Conservation (phyloP, 2,888 invertebrate genomes). For the Spilosoma lubricipeda region DNA sequence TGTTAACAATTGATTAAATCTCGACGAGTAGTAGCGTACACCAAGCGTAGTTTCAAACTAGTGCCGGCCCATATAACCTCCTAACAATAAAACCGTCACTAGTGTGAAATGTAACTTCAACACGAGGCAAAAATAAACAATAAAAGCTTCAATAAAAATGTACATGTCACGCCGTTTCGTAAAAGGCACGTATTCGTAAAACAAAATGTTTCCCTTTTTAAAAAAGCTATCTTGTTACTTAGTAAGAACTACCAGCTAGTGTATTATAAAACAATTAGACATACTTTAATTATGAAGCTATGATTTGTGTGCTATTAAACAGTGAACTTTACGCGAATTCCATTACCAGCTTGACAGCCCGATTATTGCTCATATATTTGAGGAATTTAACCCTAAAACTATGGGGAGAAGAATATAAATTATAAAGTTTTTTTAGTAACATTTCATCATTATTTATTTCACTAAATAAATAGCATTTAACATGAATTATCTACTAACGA, state of each 20-base stretch:
- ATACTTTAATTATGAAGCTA: conserved; percentile 66
- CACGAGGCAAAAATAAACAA: conserved; percentile 62
- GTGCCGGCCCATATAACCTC: conserved; percentile 25
- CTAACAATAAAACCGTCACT: conserved; percentile 30
- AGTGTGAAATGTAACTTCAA: conserved; percentile 49
- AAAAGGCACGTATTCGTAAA: conserved; percentile 80
- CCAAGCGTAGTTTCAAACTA: conserved; percentile 41
- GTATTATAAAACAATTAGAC: conserved; percentile 64
- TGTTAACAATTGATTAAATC: conserved; percentile 44
- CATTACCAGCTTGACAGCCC: conserved; percentile 46
- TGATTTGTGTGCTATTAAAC: conserved; percentile 68
- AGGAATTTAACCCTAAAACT: conserved; percentile 49
- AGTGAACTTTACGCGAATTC: conserved; percentile 46
- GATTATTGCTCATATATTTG: conserved; percentile 52
- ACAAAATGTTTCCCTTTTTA: conserved; percentile 63
- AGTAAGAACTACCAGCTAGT: conserved; percentile 71
- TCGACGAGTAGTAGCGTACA: conserved; percentile 45
- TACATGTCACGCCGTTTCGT: conserved; percentile 70
- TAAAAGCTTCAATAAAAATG: conserved; percentile 67
- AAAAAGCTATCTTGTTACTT: conserved; percentile 82
- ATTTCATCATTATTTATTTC: conserved; percentile 56
- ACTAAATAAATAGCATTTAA: conserved; percentile 83
- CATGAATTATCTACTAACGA: conserved; percentile 78
- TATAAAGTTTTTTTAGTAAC: conserved; percentile 57
- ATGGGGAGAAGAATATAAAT: conserved; percentile 47